Percentiles rank a stretch among this genome's conserved stretches.
Conservation (phyloP, 2,888 invertebrate species). For the Amphiduros pacificus region DNA sequence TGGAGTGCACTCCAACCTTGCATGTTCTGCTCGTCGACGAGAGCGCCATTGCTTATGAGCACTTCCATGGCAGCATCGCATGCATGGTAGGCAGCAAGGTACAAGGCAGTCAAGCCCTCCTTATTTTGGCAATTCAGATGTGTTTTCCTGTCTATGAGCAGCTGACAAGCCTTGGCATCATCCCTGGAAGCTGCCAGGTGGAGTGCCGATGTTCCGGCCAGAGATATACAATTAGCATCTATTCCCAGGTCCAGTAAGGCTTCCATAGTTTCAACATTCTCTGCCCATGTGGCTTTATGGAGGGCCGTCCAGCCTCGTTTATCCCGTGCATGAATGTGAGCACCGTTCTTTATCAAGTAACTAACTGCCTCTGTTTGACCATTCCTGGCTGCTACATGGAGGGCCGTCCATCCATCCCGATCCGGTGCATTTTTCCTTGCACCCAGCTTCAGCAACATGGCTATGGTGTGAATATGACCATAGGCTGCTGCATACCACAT, state of each 20-base stretch:
- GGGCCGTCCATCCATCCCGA: constrained; percentile 15
- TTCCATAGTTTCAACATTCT: background rate
- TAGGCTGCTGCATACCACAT: constrained; percentile 14
- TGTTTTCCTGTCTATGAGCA: background rate
- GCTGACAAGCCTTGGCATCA: background rate
- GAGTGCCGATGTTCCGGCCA: background rate
- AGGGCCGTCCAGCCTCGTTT: constrained; percentile 15
- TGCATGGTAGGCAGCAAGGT: constrained; percentile 7
- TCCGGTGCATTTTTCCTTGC: constrained; percentile 11
- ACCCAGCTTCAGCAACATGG: background rate
- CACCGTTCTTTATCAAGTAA: constrained; percentile 4
- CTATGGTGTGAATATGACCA: constrained; percentile 8
- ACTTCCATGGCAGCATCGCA: background rate
- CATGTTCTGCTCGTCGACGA: background rate
- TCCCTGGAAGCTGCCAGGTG: constrained; percentile 7
- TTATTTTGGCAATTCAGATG: constrained; percentile 7
- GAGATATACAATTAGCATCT: constrained; percentile 4
- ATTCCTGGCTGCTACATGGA: constrained; percentile 12
- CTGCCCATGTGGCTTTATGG: constrained; percentile 19
- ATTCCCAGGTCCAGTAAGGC: constrained; percentile 6
- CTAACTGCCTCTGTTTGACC: constrained; percentile 5
- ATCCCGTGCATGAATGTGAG: constrained; percentile 2
- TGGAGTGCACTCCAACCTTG: constrained; percentile 14
- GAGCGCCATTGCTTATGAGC: constrained; percentile 3
- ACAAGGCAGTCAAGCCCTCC: constrained; percentile 9